These are phyloP conservation scores for Ennomos fuscantarius DNA, from an alignment of 2,888 invertebrate species.

Conservation along the genomic window DNA sequence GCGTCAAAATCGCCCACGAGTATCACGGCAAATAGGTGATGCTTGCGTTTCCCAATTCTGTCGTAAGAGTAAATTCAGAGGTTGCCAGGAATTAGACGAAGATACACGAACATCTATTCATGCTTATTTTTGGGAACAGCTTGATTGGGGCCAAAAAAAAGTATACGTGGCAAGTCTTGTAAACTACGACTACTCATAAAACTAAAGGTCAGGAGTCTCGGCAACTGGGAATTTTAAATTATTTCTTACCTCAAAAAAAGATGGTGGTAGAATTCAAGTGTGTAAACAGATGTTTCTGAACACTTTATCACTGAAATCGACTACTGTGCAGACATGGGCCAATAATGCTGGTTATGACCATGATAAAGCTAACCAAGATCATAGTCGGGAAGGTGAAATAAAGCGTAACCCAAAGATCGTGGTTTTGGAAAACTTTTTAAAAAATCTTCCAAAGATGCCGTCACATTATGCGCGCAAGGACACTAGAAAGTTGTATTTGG, in stretches of 20 bases:
- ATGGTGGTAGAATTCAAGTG: slow-evolving; percentile 30
- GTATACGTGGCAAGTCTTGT: not conserved
- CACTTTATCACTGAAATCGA: slow-evolving; percentile 31
- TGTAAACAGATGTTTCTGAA: slow-evolving; percentile 38
- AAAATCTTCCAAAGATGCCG: slow-evolving; percentile 40
- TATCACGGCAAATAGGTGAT: slow-evolving; percentile 16
- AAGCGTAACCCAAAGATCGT: too few species aligned
- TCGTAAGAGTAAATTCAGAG: slow-evolving; percentile 3
- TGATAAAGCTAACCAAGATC: too few species aligned
- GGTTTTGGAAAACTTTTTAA: too few species aligned
- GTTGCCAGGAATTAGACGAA: slow-evolving; percentile 1
- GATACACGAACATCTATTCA: slow-evolving; percentile 3
- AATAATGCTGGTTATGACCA: slow-evolving; percentile 28
- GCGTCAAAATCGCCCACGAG: slow-evolving; percentile 24
- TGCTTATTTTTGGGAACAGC: slow-evolving; percentile 2
- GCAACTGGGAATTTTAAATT: too few species aligned
- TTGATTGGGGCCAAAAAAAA: slow-evolving; percentile 6
- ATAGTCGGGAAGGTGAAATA: too few species aligned
- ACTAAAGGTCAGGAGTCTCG: slow-evolving; percentile 4
- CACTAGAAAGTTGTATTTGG: slow-evolving; percentile 38
- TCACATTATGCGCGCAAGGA: slow-evolving; percentile 40
- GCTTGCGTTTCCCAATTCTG: not conserved
- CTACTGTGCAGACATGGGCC: slow-evolving; percentile 37
- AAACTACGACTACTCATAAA: slow-evolving; percentile 2
- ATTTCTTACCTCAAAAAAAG: not conserved